Evolutionary conservation across 2,888 invertebrate genomes (phyloP).

Genomic region (Lasioglossum morio): DNA sequence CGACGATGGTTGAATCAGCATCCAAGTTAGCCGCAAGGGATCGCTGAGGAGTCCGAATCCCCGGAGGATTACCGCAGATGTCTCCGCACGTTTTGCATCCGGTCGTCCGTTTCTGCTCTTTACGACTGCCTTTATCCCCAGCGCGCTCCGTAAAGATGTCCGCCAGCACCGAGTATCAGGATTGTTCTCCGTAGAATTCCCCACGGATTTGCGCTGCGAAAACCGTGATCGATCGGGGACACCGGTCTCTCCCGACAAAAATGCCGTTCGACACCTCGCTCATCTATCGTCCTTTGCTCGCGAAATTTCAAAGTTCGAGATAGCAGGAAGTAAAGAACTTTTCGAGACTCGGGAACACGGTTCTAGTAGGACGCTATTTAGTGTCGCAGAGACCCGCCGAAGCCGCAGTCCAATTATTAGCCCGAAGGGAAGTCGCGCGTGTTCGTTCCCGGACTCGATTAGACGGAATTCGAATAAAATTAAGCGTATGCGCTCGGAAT

Average conservation of each 20-base stretch:
- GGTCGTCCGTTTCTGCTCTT: neutral
- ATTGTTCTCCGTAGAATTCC: neutral
- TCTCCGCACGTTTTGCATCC: conserved; percentile 1
- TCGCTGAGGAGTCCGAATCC: neutral
- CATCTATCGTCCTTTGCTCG: neutral
- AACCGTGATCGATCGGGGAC: neutral
- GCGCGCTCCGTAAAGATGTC: neutral
- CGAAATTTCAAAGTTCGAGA: too few species aligned
- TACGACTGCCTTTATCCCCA: neutral
- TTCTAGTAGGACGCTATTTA: neutral
- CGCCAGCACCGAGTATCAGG: neutral
- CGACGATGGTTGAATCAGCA: neutral
- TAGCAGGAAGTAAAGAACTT: neutral
- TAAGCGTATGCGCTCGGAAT: neutral
- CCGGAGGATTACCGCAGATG: neutral
- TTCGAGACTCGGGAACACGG: neutral
- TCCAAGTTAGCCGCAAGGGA: conserved; percentile 7
- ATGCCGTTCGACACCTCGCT: neutral
- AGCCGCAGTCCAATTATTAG: neutral
- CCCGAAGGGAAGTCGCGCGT: neutral
- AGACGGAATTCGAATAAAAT: neutral
- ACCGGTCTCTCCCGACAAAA: neutral
- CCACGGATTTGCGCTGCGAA: neutral
- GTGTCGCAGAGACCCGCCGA: neutral
- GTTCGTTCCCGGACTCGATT: neutral